Conservation (phyloP, 35 echinoderm and acorn worm species). For the Stichopus chloronotus region DNA sequence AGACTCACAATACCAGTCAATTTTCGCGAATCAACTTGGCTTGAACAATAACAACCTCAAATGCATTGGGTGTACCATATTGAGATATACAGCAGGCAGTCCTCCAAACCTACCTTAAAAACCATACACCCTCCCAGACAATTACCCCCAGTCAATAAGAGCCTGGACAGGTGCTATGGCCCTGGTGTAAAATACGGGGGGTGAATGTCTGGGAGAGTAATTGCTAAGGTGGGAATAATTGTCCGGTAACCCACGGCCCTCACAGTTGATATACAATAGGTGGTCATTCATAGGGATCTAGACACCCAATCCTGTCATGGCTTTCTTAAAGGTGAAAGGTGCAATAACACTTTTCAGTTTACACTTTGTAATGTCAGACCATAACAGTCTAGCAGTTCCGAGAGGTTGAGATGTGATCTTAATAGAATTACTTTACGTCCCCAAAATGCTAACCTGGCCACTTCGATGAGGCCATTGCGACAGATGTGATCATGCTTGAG, state of each 20-base stretch:
- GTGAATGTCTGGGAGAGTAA: constrained; percentile 46
- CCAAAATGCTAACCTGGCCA: not conserved
- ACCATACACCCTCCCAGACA: constrained; percentile 36
- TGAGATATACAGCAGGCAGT: constrained; percentile 40
- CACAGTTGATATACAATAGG: constrained; percentile 45
- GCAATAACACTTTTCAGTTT: constrained; percentile 24
- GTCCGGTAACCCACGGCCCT: constrained; percentile 30
- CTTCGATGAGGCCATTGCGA: constrained; percentile 4
- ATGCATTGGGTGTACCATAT: constrained; percentile 25
- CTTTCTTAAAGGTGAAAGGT: constrained; percentile 47
- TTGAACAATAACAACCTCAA: not conserved
- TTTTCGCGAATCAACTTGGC: not conserved
- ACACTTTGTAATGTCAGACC: constrained; percentile 18
- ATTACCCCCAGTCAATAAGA: constrained; percentile 30
- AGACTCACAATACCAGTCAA: constrained; percentile 21
- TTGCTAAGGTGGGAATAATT: constrained; percentile 35
- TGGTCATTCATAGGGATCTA: constrained; percentile 38
- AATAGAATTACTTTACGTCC: constrained; percentile 26
- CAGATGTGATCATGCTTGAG: not conserved
- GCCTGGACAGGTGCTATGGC: constrained; percentile 38
- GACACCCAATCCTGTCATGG: constrained; percentile 31
- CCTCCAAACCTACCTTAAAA: constrained; percentile 44
- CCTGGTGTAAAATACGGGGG: constrained; percentile 14
- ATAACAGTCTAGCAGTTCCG: constrained; percentile 8
- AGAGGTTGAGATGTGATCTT: not conserved